Evolutionary conservation across 2,888 invertebrate species (phyloP), one percentile per base, ranked within the genome.

Genomic region (Acronicta alni): DNA sequence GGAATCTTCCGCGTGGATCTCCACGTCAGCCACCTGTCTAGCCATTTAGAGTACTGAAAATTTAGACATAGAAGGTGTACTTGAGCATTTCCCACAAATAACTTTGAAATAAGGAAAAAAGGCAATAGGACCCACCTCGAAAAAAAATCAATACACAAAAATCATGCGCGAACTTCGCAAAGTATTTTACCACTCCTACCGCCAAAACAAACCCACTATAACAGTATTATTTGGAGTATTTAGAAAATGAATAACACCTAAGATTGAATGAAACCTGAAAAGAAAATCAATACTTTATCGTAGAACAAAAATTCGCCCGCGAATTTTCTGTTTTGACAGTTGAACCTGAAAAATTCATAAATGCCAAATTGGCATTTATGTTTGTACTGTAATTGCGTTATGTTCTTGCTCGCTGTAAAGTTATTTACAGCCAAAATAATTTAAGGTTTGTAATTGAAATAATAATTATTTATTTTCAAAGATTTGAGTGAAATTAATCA

Each of bases 11-110:
- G 91, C 91, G 53, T 93, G 93, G 18, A 93, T 84, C 67, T 89
- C 78, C 12, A 89, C 89, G 42, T 91, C 89, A 10, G 92, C 89
- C 53, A 90, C 73, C 79, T 89, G 88, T 65, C 84, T 90, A 54
- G 91, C 86, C 91, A 91, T 91, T 30, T 53, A 53, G 8, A 41
- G 20, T 14, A 37, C 68, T 76, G 52, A 43, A 75, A 75, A 48
- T n/a, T n/a, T n/a, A 9, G 39, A 59, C 35, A 17, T 20, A 17
- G 4, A 42, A 17, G 9, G 12, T 43, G 1, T 17, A 18, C 5
- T n/a, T 4, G 16, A 23, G 30, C 14, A 10, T 10, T 44, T 38
- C 2, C 17, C 42, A 41, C 46, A 26, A 42, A 18, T 20, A 44
- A 15, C 1, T 30, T 4, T 1, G 1, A 51, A 32, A 51, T 6